Percentiles rank a stretch among this genome's conserved stretches.
Conservation (phyloP, 1,140 invertebrate genomes). For the Trissolcus basalis region DNA sequence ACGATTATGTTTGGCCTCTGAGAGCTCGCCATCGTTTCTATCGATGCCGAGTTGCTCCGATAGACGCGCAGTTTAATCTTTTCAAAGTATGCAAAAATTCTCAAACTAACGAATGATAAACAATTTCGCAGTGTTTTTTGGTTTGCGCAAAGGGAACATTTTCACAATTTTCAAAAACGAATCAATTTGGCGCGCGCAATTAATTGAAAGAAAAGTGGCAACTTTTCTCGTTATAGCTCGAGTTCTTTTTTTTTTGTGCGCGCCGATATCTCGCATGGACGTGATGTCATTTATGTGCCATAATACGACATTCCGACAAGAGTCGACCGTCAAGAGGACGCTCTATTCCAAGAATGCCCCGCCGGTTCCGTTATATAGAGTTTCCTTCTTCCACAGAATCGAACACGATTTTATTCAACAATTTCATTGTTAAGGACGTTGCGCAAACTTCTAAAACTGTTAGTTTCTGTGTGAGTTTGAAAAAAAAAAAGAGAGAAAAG, state of each 20-base stretch:
- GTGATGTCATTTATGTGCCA: constrained; percentile 47
- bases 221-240: constrained; percentile 20
- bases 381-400: constrained; percentile 54
- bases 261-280: constrained; percentile 40
- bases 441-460: no score
- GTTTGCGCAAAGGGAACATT: no score
- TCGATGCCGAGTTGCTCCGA: no score
- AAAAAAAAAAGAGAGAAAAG: no score
- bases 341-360: constrained; percentile 68
- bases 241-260: constrained; percentile 35
- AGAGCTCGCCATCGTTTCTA: no score
- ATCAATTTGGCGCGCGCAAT: constrained; percentile 24
- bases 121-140: no score
- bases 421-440: constrained; percentile 10
- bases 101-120: background rate
- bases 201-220: constrained; percentile 26
- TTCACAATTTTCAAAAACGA: no score
- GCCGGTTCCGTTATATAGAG: constrained; percentile 64
- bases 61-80: background rate
- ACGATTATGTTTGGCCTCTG: constrained; percentile 17
- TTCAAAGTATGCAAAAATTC: background rate
- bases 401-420: constrained; percentile 41
- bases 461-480: no score
- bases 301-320: constrained; percentile 64
- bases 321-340: constrained; percentile 69